These are phyloP conservation scores for Mythimna ferrago DNA, from an alignment of 2,888 invertebrate genomes.

Conservation along the genomic window DNA sequence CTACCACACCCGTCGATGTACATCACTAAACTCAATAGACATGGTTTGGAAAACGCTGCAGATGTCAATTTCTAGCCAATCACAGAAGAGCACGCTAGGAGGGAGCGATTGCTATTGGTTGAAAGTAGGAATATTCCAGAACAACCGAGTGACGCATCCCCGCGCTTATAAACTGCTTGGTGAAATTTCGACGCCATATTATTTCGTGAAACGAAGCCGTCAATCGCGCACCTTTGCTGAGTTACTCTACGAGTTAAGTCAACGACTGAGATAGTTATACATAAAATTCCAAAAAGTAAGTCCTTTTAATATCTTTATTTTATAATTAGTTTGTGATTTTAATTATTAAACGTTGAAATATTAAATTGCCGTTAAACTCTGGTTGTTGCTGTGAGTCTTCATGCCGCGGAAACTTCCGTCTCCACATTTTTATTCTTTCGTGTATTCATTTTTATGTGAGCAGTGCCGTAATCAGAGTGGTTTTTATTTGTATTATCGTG, in stretches of 20 bases:
- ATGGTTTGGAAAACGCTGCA: conserved; percentile 57
- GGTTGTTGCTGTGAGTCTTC: background rate
- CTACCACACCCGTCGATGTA: conserved; percentile 31
- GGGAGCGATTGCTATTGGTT: conserved; percentile 77
- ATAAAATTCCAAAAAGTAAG: conserved; percentile 79
- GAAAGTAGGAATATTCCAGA: conserved; percentile 85
- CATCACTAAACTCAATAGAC: conserved; percentile 63
- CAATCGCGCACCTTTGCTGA: conserved; percentile 89
- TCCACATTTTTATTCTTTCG: conserved; percentile 19
- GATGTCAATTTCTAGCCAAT: conserved; percentile 77
- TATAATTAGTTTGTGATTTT: conserved; percentile 11
- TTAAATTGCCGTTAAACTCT: background rate
- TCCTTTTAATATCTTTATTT: conserved; percentile 43
- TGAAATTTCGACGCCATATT: conserved; percentile 77
- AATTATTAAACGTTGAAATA: background rate
- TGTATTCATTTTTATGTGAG: background rate
- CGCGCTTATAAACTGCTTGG: conserved; percentile 74
- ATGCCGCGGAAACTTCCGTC: conserved; percentile 9
- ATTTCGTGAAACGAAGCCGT: conserved; percentile 86
- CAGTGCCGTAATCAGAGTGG: background rate
- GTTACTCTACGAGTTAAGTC: conserved; percentile 81
- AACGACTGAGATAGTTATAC: conserved; percentile 77
- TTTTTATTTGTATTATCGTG: background rate
- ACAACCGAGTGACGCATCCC: conserved; percentile 79
- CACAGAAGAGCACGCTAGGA: conserved; percentile 61